Evolutionary conservation across 2,113 vertebrate species (phyloP), one percentile per base, ranked within the genome.

Genomic region (Bostrychus sinensis): DNA sequence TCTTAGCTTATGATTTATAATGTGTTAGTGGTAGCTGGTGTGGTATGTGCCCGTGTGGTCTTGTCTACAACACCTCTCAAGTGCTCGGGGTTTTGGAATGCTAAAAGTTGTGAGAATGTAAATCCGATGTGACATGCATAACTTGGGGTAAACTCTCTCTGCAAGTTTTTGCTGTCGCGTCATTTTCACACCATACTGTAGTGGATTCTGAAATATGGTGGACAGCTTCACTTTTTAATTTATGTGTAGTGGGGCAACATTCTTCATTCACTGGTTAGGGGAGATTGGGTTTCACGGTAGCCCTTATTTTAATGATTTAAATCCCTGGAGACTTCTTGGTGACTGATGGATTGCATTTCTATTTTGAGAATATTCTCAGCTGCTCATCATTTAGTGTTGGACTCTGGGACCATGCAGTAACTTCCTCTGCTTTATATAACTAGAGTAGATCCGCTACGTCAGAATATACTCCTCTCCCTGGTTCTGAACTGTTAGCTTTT

Each of bases 401-500:
- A 16, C 13, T 54, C 43, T 32, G 30, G 32, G 34, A 2, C 51
- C 19, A 19, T 2, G 25, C 53, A 46, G 25, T 42, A 39, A 61
- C 16, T 26, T 58, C 22, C 46, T 26, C 13, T 46, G 8, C 34
- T 32, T 26, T 22, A 28, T 57, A 4, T 5, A 2, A 53, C 30
- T 17, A 26, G 26, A 22, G 36, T 34, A 11, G 39, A 28, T 43
- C 17, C 38, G 23, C 45, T 28, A 19, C 56, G 17, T 38, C 8
- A 19, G 56, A 50, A 16, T 78, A 6, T 13, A 46, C 34, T 5
- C 5, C 20, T 22, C 10, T 43, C 12, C 34, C 17, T 32, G 56
- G 14, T 45, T 56, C n/a, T 60, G 30, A 62, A 48, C 19, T 56
- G 32, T 20, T 56, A 38, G 22, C n/a, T 37, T 76, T 69, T 48